Evolutionary conservation across 2,888 invertebrate species (phyloP).

Genomic region (Labia minor): DNA sequence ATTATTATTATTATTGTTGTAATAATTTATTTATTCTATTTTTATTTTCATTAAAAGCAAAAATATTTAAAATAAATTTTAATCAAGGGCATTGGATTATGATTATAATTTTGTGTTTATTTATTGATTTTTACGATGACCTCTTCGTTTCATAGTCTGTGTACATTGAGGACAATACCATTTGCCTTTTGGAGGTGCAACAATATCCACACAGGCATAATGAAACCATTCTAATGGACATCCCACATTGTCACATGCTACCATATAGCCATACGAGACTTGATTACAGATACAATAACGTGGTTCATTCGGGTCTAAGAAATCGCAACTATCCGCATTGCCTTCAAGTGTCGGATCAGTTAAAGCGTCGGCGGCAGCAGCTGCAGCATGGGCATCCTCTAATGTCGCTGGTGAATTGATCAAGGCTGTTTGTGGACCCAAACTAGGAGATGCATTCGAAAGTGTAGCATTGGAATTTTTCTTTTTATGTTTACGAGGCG

Average conservation of each 20-base stretch:
- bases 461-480: neutral
- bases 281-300: constrained; percentile 94
- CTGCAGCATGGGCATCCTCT: constrained; percentile 40
- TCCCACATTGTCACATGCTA: constrained; percentile 94
- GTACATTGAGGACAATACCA: constrained; percentile 98
- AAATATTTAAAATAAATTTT: no score
- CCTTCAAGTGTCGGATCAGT: constrained; percentile 46
- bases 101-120: neutral
- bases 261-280: constrained; percentile 97
- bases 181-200: constrained; percentile 92
- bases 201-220: constrained; percentile 93
- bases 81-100: no score
- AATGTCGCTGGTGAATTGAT: constrained; percentile 36
- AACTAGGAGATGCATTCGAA: neutral
- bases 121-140: constrained; percentile 52
- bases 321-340: constrained; percentile 44
- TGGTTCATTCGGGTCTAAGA: constrained; percentile 94
- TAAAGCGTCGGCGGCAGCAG: constrained; percentile 45
- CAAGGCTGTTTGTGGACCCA: constrained; percentile 27
- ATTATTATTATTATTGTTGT: no score
- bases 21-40: no score
- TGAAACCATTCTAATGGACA: constrained; percentile 99
- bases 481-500: constrained; percentile 54
- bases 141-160: constrained; percentile 71
- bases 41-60: no score